Evolutionary conservation across 2,113 vertebrate species (phyloP), one percentile per base, ranked within the genome.

Genomic region (Silurus glanis): DNA sequence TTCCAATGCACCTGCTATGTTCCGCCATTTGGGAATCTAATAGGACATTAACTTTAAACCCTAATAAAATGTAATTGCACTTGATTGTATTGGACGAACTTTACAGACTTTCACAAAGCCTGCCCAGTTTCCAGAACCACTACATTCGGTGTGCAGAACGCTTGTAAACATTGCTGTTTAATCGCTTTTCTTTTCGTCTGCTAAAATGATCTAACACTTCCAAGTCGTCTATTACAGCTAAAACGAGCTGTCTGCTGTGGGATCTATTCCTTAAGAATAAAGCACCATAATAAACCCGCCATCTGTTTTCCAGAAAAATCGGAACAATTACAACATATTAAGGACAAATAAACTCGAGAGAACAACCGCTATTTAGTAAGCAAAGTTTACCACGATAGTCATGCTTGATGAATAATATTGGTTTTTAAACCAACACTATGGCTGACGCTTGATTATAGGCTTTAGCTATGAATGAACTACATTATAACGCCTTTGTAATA

Each of bases 1-100:
- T 66, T 78, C 87, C 81, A 75, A 75, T 83, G 78, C 87, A 89
- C 88, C 85, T 89, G 82, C 85, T 47, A 86, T 62, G 23, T 72
- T 51, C 23, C 21, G n/a, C 37, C 28, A 80, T 71, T 78, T 74
- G 56, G 80, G 62, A 37, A 53, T 79, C 71, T 88, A 80, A 83
- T 55, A 75, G 25, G 25, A 80, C 47, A 86, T 69, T 62, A 71
- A 64, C 17, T 66, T 87, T 69, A 75, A 62, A 75, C 56, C 67
- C 82, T 56, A 87, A 84, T 88, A 86, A 88, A 75, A 64, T 37
- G 17, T 83, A 66, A 88, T 83, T 80, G 82, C 56, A 25, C 78
- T 83, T 80, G 85, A 88, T 86, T 80, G 75, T 64, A 80, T 59
- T 59, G 66, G 56, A 83, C 58, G 12, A 25, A 89, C 74, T 66